Evolutionary conservation across 2,797 vertebrate genomes (phyloP), one percentile per base, ranked within the genome.

Genomic region (Halcyon badia): DNA sequence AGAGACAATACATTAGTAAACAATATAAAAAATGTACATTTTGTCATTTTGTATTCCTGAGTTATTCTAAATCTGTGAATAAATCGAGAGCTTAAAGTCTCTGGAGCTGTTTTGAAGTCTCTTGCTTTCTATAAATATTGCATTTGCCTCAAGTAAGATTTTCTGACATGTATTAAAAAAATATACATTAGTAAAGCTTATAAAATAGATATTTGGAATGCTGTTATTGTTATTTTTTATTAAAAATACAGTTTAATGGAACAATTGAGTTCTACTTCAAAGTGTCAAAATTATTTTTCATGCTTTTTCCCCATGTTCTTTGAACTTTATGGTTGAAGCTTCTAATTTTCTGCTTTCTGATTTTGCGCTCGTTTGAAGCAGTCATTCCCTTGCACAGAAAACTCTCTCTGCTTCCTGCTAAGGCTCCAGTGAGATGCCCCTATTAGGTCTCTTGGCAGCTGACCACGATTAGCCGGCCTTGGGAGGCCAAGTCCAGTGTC

Each of bases 121-220:
- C 96, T 94, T 95, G 93, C 94, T 97, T 96, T 97, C 96, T 95
- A 97, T 97, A 97, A 97, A 97, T 97, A 97, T 97, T 97, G 93
- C 90, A 97, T 97, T 97, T 94, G 95, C 97, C 95, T 97, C 95
- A 84, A 93, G 96, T 97, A 97, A 97, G 95, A 92, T 91, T 95
- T 96, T 96, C 96, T 97, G 97, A 97, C 97, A 96, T 54, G 93
- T 93, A 97, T 97, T 97, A 96, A 97, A 97, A 97, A 97, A 93
- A 95, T 97, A 97, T 93, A 97, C 96, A 97, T 97, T 96, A 97
- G 95, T 95, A 97, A 95, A 95, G 95, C 94, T 78, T 95, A 96
- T 96, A 95, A 97, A 95, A 96, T 96, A 93, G 96, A 89, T 93
- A 97, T 87, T 86, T 96, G 91, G 97, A 94, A 96, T 94, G 91